phyloP scores from a whole-genome alignment of 2,888 invertebrate species.

The Sarcophaga caerulescens region DNA sequence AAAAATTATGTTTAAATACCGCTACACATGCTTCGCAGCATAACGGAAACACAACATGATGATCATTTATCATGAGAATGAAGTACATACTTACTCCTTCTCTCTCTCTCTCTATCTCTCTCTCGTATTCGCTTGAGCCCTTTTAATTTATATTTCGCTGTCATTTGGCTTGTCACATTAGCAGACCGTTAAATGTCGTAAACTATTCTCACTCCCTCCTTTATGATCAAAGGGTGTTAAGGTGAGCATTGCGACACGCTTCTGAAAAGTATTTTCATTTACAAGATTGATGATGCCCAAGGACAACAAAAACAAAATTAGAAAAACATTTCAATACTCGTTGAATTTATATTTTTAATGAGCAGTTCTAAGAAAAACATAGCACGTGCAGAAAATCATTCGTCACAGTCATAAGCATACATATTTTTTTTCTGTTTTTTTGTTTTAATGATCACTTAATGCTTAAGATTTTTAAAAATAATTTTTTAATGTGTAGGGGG shows the following conservation, averaged over 20 bases:
- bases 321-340: neutral
- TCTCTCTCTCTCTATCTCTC: neutral
- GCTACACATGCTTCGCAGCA: conserved; percentile 15
- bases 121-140: neutral
- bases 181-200: conserved; percentile 39
- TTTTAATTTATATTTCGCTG: conserved; percentile 51
- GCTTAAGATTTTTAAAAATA: neutral
- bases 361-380: conserved; percentile 2
- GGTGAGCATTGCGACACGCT: conserved; percentile 47
- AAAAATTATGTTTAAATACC: conserved; percentile 41
- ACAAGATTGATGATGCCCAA: neutral
- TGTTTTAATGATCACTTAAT: too few relatives aligned
- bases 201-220: neutral
- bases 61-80: conserved; percentile 15
- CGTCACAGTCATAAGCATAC: neutral
- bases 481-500: neutral
- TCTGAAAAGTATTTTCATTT: conserved; percentile 14
- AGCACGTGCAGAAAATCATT: conserved; percentile 35
- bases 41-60: conserved; percentile 1
- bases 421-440: neutral
- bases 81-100: neutral
- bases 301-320: conserved; percentile 42
- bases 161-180: conserved; percentile 44
- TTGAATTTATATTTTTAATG: neutral
- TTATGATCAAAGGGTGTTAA: conserved; percentile 44